A percentile compares a stretch with the other conserved stretches of the same genome.
phyloP scores from a whole-genome alignment of 2,113 vertebrate genomes.

The Lasiurus borealis region DNA sequence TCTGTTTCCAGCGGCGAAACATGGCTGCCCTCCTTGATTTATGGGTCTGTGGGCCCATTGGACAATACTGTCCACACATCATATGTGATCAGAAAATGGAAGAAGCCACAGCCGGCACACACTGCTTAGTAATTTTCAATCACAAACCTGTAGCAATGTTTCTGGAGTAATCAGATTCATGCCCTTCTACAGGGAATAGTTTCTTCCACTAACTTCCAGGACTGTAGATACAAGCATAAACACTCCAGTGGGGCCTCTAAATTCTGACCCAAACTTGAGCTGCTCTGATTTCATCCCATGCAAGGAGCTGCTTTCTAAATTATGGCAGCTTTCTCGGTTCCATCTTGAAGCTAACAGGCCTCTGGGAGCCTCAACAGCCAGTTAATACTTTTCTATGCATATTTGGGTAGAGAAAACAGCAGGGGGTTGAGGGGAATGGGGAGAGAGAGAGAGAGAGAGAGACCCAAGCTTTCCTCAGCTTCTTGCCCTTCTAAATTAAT shows the following conservation, averaged over 20 bases:
- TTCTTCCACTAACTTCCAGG: slow-evolving; percentile 77
- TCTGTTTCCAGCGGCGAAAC: neutral
- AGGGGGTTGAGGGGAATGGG: neutral
- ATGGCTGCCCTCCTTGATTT: neutral
- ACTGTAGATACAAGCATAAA: slow-evolving; percentile 78
- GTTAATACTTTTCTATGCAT: slow-evolving; percentile 57
- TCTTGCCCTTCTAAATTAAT: slow-evolving; percentile 73
- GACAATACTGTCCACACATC: neutral
- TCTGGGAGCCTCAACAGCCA: slow-evolving; percentile 64
- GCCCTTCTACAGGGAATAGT: slow-evolving; percentile 68
- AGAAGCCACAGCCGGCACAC: neutral
- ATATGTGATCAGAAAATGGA: neutral
- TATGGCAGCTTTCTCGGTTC: slow-evolving; percentile 68
- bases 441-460: neutral
- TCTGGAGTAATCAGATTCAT: slow-evolving; percentile 79
- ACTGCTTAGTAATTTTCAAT: slow-evolving; percentile 59
- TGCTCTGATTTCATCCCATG: slow-evolving; percentile 75
- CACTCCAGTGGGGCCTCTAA: slow-evolving; percentile 77
- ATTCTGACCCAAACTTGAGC: slow-evolving; percentile 83
- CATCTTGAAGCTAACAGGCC: slow-evolving; percentile 76
- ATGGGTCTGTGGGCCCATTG: neutral
- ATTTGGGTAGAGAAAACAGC: slow-evolving; percentile 62
- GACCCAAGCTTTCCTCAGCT: neutral
- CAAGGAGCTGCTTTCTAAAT: slow-evolving; percentile 73
- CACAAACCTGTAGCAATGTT: slow-evolving; percentile 53